phyloP scores from a whole-genome alignment of 2,113 vertebrate genomes.

The Amblyopsis rosae region DNA sequence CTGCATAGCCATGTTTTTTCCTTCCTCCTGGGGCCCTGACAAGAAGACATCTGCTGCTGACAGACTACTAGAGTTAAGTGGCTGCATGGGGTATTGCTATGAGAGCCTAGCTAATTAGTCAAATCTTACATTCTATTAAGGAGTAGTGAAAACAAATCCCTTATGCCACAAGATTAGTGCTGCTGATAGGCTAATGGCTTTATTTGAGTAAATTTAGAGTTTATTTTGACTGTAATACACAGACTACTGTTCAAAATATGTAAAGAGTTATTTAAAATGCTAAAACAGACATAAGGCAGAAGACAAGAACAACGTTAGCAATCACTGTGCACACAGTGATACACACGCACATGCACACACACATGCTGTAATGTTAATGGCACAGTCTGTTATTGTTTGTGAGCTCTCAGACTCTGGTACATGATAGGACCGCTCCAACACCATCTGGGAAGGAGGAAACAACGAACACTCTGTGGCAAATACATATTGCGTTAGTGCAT shows the following conservation, averaged over 20 bases:
- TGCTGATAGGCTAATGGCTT: not conserved
- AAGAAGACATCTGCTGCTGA: slow-evolving; percentile 51
- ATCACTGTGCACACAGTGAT: slow-evolving; percentile 1
- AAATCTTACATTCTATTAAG: not conserved
- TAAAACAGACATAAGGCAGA: slow-evolving; percentile 10
- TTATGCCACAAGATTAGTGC: not conserved
- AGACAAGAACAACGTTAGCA: slow-evolving; percentile 28
- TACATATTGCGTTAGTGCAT: slow-evolving; percentile 60
- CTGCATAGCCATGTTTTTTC: slow-evolving; percentile 12
- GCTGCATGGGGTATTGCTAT: not conserved
- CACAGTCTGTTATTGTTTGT: slow-evolving; percentile 32
- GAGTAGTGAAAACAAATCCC: not conserved
- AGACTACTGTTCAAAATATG: slow-evolving; percentile 33
- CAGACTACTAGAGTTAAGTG: slow-evolving; percentile 37
- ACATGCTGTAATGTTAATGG: slow-evolving; percentile 56
- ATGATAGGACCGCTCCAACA: slow-evolving; percentile 38
- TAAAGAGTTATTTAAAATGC: not conserved
- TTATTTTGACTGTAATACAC: not conserved
- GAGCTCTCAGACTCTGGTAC: slow-evolving; percentile 32
- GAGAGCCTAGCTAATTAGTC: slow-evolving; percentile 12
- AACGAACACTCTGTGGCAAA: slow-evolving; percentile 64
- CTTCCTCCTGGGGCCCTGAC: slow-evolving; percentile 22
- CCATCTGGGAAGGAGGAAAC: slow-evolving; percentile 63
- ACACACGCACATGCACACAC: slow-evolving; percentile 35
- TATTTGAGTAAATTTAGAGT: not conserved